Evolutionary conservation across 1,140 invertebrate genomes (phyloP).

Genomic region (Zaprionus ghesquierei): DNA sequence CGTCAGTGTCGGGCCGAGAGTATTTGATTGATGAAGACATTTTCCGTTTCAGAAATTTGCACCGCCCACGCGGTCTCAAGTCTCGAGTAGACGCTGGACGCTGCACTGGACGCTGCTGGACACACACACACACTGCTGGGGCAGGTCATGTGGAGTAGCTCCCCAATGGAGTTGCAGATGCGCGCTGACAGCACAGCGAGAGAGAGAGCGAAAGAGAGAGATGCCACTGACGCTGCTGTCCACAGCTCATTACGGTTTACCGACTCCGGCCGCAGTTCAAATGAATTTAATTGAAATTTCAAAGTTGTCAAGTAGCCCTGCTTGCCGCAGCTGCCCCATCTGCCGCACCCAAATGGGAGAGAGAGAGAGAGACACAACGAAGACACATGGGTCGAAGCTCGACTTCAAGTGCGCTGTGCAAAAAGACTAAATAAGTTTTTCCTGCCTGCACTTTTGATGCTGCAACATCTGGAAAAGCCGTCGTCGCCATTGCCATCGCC

Average conservation of each 20-base stretch:
- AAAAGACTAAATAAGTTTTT: conserved; percentile 76
- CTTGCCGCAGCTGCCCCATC: not conserved
- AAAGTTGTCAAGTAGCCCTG: conserved; percentile 71
- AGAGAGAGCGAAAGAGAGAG: not conserved
- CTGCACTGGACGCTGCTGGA: not conserved
- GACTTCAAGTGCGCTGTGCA: conserved; percentile 63
- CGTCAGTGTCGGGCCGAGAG: conserved; percentile 49
- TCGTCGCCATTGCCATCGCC: too few species aligned
- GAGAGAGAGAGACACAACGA: conserved; percentile 37
- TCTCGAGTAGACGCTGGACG: not conserved
- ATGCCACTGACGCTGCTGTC: conserved; percentile 4
- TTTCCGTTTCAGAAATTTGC: conserved; percentile 71
- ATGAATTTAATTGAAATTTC: conserved; percentile 81
- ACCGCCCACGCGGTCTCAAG: conserved; percentile 36
- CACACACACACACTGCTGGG: not conserved
- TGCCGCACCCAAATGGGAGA: conserved; percentile 27
- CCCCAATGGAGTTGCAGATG: conserved; percentile 15
- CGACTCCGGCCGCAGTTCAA: conserved; percentile 71
- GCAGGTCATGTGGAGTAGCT: not conserved
- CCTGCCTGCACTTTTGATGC: conserved; percentile 69
- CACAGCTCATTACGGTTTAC: conserved; percentile 43
- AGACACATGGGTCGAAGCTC: conserved; percentile 38
- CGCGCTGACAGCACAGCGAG: not conserved
- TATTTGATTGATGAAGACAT: conserved; percentile 80
- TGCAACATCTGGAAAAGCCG: conserved; percentile 66